Percentiles rank a stretch among this genome's conserved stretches.
phyloP scores from a whole-genome alignment of 2,113 vertebrate species.

The Apteryx owenii region DNA sequence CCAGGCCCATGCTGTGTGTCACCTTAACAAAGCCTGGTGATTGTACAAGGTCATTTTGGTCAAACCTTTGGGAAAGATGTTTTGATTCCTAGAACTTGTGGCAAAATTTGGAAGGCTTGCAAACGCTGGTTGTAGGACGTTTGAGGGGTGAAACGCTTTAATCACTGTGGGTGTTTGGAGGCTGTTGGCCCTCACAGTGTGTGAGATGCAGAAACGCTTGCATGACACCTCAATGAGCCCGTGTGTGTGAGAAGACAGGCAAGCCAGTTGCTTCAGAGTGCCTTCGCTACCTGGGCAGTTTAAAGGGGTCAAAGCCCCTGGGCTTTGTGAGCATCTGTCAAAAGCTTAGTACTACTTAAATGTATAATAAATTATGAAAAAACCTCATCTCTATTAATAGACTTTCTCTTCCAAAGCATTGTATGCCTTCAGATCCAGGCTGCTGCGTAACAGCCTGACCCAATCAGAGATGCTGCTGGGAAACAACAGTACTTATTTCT shows the following conservation, averaged over 20 bases:
- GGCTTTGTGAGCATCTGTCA: background rate
- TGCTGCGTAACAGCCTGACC: accelerated
- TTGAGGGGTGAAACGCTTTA: background rate
- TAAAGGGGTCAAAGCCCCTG: background rate
- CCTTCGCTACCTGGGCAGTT: background rate
- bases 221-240: background rate
- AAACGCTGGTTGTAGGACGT: background rate
- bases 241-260: accelerated
- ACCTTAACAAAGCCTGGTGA: background rate
- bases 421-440: background rate
- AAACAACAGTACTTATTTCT: background rate
- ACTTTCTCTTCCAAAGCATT: background rate
- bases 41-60: background rate
- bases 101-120: background rate
- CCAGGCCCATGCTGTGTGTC: accelerated
- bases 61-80: background rate
- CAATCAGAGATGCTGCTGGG: background rate
- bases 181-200: background rate
- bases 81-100: background rate
- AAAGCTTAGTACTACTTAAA: background rate
- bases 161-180: background rate
- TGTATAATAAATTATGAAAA: background rate
- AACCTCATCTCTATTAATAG: background rate
- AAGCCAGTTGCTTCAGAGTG: background rate
- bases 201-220: background rate